Evolutionary conservation across 2,113 vertebrate genomes (phyloP).

Genomic region (Eupsittula cactorum): DNA sequence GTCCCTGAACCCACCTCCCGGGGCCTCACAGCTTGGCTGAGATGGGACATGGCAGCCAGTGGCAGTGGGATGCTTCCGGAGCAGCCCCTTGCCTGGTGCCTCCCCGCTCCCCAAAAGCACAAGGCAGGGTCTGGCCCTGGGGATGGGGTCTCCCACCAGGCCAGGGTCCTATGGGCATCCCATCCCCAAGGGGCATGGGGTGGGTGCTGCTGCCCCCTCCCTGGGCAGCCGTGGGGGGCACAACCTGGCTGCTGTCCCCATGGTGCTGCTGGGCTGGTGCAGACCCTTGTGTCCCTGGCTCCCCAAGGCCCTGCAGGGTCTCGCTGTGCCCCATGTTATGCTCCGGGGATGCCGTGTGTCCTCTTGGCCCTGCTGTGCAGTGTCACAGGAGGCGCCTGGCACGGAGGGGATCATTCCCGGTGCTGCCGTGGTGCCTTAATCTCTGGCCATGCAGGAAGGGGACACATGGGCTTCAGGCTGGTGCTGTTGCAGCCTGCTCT

Average conservation of each 20-base stretch:
- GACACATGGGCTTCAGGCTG: background rate
- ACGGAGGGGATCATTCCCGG: constrained; percentile 14
- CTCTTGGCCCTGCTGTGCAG: background rate
- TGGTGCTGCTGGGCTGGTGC: constrained; percentile 2
- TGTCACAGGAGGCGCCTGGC: background rate
- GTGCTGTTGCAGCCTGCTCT: background rate
- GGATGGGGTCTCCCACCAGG: background rate
- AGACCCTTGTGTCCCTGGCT: accelerated
- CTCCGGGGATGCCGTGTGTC: background rate
- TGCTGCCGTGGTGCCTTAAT: constrained; percentile 77
- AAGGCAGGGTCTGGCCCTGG: background rate
- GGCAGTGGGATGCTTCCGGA: background rate
- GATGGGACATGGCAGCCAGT: background rate
- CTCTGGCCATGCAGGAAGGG: background rate
- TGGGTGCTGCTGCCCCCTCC: background rate
- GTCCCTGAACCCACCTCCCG: constrained; percentile 24
- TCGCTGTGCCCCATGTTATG: background rate
- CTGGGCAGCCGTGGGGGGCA: background rate
- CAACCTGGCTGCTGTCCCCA: constrained; percentile 7
- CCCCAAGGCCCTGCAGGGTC: background rate
- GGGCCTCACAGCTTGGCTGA: background rate
- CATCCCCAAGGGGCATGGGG: background rate
- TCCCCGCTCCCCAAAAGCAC: background rate
- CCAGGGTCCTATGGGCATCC: background rate
- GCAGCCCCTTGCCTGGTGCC: background rate